A percentile compares a stretch with the other conserved stretches of the same genome.
phyloP scores from a whole-genome alignment of 2,797 vertebrate species.

The Bucorvus abyssinicus region DNA sequence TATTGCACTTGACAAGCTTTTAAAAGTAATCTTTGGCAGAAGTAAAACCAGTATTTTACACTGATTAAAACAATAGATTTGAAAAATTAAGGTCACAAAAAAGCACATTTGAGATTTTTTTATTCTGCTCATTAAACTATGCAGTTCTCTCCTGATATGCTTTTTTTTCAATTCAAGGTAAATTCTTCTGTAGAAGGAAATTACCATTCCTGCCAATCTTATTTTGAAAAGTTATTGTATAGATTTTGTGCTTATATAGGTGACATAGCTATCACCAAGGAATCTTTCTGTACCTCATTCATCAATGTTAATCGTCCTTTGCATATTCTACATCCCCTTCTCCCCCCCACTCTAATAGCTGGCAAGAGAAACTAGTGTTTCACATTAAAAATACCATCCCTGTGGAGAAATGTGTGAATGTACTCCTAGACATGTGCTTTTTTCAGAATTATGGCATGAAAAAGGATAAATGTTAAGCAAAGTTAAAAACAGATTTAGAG shows the following conservation, averaged over 20 bases:
- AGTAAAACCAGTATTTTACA: neutral
- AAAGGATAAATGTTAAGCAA: constrained; percentile 57
- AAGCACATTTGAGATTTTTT: neutral
- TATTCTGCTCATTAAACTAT: neutral
- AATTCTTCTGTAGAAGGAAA: neutral
- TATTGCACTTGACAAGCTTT: neutral
- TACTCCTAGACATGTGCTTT: neutral
- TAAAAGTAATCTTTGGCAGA: neutral
- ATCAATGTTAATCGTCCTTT: neutral
- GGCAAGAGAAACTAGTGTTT: neutral
- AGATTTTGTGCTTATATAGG: neutral
- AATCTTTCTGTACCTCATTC: neutral
- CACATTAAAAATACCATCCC: neutral
- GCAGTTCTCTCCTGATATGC: neutral
- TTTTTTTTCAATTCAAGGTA: neutral
- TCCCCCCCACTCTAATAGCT: neutral
- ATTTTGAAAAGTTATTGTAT: neutral
- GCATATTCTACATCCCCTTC: neutral
- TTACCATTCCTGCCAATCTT: neutral
- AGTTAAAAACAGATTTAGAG: constrained; percentile 68
- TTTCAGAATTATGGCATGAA: neutral
- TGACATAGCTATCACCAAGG: neutral
- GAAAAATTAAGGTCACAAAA: neutral
- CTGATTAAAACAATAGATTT: neutral
- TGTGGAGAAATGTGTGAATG: neutral